Evolutionary conservation across 2,113 vertebrate genomes (phyloP).

Genomic region (Mandrillus leucophaeus): DNA sequence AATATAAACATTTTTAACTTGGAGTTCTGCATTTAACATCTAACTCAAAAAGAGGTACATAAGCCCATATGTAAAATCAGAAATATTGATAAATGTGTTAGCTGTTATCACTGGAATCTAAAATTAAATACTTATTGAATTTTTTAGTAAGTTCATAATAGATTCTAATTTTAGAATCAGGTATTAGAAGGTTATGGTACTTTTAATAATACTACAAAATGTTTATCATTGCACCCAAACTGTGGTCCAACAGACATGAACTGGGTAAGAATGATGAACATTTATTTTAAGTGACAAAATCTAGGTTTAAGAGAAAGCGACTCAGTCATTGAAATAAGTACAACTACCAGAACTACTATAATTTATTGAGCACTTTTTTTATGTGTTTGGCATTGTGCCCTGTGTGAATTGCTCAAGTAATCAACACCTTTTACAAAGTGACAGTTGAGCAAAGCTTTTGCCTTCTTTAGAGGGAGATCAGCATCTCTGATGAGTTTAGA

Average conservation of each 20-base stretch:
- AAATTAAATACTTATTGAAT: background rate
- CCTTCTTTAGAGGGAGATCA: background rate
- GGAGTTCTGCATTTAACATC: background rate
- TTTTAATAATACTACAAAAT: background rate
- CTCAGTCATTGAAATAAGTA: background rate
- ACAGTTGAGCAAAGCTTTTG: background rate
- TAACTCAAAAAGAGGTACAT: background rate
- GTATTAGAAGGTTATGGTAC: background rate
- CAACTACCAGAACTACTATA: background rate
- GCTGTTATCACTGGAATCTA: background rate
- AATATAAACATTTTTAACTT: background rate
- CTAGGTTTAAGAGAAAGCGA: background rate
- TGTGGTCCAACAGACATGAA: background rate
- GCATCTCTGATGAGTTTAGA: background rate
- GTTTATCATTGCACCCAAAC: background rate
- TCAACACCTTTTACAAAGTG: background rate
- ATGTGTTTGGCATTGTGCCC: background rate
- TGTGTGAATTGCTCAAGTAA: background rate
- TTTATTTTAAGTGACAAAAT: background rate
- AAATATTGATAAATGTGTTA: background rate
- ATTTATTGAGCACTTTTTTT: background rate
- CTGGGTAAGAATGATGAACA: background rate
- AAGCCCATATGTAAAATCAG: background rate
- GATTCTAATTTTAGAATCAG: background rate
- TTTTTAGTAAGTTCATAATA: background rate